These are phyloP conservation scores for Tanytarsus gracilentus DNA, from an alignment of 2,888 invertebrate species.

Conservation along the genomic window DNA sequence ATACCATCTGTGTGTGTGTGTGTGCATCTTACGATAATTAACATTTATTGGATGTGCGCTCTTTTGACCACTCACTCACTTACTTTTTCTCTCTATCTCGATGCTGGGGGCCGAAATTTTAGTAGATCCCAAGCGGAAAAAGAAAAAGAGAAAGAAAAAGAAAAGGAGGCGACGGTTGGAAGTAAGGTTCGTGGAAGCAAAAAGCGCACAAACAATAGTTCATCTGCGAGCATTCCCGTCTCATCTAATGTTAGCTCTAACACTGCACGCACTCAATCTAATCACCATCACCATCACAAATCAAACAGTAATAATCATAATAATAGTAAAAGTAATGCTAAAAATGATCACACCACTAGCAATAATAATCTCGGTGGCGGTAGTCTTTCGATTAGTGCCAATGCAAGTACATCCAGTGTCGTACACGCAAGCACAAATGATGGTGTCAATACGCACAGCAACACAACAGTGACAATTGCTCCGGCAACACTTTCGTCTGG, in stretches of 20 bases:
- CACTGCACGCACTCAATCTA: slow-evolving; percentile 17
- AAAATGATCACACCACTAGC: neutral
- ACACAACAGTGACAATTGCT: neutral
- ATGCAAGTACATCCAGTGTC: neutral
- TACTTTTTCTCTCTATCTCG: too few relatives aligned
- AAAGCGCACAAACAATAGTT: slow-evolving; percentile 31
- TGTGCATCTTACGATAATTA: too few relatives aligned
- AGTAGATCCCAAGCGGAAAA: slow-evolving; percentile 45
- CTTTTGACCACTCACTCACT: too few relatives aligned
- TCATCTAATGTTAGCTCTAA: slow-evolving; percentile 12
- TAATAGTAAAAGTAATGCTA: slow-evolving; percentile 21
- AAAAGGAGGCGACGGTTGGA: too few relatives aligned
- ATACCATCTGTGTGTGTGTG: too few relatives aligned
- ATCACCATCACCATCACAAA: slow-evolving; percentile 4
- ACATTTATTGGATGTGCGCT: too few relatives aligned
- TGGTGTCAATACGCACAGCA: neutral
- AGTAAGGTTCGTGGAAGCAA: too few relatives aligned
- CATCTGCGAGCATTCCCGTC: slow-evolving; percentile 6
- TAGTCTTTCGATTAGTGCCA: slow-evolving; percentile 14
- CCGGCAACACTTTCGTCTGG: neutral
- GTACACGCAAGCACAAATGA: slow-evolving; percentile 14
- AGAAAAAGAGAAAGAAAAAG: slow-evolving; percentile 41
- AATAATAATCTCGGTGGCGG: slow-evolving; percentile 18
- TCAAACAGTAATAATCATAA: too few relatives aligned
- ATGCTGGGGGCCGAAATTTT: too few relatives aligned